phyloP scores from a whole-genome alignment of 2,797 vertebrate species.

The Myotis myotis region DNA sequence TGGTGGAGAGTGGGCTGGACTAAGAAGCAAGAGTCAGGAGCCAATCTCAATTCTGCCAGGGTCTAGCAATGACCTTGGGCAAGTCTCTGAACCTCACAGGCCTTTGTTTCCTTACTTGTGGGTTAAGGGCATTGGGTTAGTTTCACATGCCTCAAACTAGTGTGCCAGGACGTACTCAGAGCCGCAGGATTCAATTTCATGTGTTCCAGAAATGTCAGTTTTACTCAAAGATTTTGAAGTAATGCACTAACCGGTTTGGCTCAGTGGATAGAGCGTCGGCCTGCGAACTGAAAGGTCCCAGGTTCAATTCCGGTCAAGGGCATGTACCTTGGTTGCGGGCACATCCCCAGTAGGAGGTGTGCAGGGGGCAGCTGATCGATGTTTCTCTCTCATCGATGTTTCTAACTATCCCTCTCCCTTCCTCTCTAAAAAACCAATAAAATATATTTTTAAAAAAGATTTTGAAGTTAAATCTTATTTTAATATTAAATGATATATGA shows the following conservation, averaged over 20 bases:
- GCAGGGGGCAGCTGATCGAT: too few species aligned
- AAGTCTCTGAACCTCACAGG: neutral
- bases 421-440: too few species aligned
- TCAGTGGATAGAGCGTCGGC: too few species aligned
- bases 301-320: too few species aligned
- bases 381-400: too few species aligned
- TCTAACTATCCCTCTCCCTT: too few species aligned
- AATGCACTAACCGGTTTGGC: neutral
- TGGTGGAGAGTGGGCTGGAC: neutral
- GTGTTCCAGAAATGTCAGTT: neutral
- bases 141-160: neutral
- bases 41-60: neutral
- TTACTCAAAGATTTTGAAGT: conserved; percentile 5
- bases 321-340: too few species aligned
- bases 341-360: too few species aligned
- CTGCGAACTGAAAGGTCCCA: too few species aligned
- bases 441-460: too few species aligned
- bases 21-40: neutral
- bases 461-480: conserved; percentile 16
- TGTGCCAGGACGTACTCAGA: neutral
- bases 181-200: neutral
- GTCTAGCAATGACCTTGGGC: neutral
- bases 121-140: neutral
- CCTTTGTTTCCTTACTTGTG: neutral
- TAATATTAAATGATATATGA: neutral